A percentile compares a stretch with the other conserved stretches of the same genome.
These are phyloP conservation scores for Enteromius fasciolatus DNA, from an alignment of 2,797 vertebrate species.

Conservation along the genomic window DNA sequence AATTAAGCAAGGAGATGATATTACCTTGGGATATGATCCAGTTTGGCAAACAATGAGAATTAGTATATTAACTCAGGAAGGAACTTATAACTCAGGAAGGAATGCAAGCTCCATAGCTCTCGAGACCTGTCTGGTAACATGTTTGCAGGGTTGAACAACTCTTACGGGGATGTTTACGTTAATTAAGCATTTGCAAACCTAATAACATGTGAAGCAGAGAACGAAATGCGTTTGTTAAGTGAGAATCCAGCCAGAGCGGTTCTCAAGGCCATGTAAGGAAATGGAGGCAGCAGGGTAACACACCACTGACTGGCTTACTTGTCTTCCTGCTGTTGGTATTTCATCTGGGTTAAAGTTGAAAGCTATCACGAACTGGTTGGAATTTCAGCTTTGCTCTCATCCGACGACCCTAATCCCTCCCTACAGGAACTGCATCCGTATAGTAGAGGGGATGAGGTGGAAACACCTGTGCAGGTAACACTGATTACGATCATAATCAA, in stretches of 20 bases:
- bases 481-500: constrained; percentile 67
- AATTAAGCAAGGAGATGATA: constrained; percentile 21
- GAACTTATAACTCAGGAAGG: constrained; percentile 31
- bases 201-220: constrained; percentile 30
- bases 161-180: constrained; percentile 29
- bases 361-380: constrained; percentile 59
- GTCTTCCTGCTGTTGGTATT: constrained; percentile 59
- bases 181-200: not conserved
- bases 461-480: constrained; percentile 54
- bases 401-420: constrained; percentile 69
- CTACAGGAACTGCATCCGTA: constrained; percentile 52
- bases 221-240: constrained; percentile 39
- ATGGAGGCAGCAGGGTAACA: constrained; percentile 26
- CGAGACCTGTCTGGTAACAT: constrained; percentile 4
- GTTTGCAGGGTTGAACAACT: constrained; percentile 13
- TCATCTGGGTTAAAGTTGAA: constrained; percentile 66
- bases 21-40: constrained; percentile 31
- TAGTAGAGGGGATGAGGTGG: not conserved
- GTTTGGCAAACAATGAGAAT: constrained; percentile 22
- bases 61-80: constrained; percentile 33
- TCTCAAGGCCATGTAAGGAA: constrained; percentile 38
- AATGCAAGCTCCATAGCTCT: constrained; percentile 21
- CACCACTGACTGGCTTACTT: constrained; percentile 57
- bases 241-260: not conserved
- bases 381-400: constrained; percentile 57